A percentile compares a stretch with the other conserved stretches of the same genome.
phyloP scores from a whole-genome alignment of 2,797 vertebrate genomes.

The Okamejei kenojei region DNA sequence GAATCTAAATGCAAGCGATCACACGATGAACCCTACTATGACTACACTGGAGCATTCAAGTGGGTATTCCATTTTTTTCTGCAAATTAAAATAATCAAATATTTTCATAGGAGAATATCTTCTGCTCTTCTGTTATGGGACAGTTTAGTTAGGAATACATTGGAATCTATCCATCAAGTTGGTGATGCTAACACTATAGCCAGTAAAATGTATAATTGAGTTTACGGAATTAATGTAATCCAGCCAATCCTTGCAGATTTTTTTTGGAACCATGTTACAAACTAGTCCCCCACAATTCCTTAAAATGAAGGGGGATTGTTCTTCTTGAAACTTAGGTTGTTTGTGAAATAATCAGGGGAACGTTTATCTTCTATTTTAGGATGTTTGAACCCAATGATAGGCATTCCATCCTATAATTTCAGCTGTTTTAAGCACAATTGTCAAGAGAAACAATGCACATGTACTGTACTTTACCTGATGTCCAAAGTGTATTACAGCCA shows the following conservation, averaged over 20 bases:
- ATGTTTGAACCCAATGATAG: not conserved
- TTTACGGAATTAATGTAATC: too few relatives aligned
- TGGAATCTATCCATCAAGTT: not conserved
- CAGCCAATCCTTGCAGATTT: not conserved
- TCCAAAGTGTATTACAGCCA: not conserved
- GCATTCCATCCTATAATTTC: too few relatives aligned
- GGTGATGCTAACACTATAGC: not conserved
- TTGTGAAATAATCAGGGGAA: not conserved
- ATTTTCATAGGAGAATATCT: not conserved
- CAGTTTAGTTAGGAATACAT: not conserved
- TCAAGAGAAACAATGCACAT: not conserved
- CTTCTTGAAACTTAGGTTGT: not conserved
- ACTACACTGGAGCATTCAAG: slow-evolving; percentile 74
- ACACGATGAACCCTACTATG: slow-evolving; percentile 58
- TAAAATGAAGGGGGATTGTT: not conserved
- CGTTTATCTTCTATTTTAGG: not conserved
- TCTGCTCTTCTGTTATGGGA: not conserved
- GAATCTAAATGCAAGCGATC: slow-evolving; percentile 62
- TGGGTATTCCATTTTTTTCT: slow-evolving; percentile 54
- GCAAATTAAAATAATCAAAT: slow-evolving; percentile 19
- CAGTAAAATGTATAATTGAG: not conserved
- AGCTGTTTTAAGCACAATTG: not conserved
- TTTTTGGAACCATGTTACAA: not conserved
- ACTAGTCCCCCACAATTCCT: not conserved
- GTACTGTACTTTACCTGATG: not conserved